phyloP scores from a whole-genome alignment of 2,113 vertebrate genomes.

The Mixornis gularis region DNA sequence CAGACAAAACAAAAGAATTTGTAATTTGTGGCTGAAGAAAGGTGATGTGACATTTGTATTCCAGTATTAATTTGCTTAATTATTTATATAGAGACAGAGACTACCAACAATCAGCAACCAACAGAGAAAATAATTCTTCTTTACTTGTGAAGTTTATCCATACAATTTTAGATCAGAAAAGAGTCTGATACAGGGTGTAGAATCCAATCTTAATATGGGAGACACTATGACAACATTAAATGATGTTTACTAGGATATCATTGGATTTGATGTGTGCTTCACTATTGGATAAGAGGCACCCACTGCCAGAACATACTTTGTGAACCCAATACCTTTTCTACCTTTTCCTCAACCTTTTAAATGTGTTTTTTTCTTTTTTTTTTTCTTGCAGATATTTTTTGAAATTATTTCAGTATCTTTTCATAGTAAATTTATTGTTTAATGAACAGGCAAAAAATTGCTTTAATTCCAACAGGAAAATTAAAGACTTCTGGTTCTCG shows the following conservation, averaged over 20 bases:
- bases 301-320: neutral
- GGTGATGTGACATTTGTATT: neutral
- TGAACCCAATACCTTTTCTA: neutral
- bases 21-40: neutral
- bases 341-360: rapidly evolving
- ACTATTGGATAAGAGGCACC: neutral
- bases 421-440: neutral
- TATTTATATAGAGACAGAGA: neutral
- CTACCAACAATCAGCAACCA: neutral
- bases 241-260: neutral
- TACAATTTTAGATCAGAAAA: neutral
- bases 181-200: neutral
- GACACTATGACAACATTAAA: neutral
- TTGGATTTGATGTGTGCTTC: neutral
- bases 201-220: neutral
- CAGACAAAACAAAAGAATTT: neutral
- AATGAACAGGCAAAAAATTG: neutral
- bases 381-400: neutral
- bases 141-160: neutral
- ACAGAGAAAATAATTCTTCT: neutral
- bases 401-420: neutral
- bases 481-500: neutral
- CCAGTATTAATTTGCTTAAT: neutral
- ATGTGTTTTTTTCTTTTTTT: neutral
- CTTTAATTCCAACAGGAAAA: neutral